Conservation (phyloP, 2,888 invertebrate genomes). For the Desoria tigrina region DNA sequence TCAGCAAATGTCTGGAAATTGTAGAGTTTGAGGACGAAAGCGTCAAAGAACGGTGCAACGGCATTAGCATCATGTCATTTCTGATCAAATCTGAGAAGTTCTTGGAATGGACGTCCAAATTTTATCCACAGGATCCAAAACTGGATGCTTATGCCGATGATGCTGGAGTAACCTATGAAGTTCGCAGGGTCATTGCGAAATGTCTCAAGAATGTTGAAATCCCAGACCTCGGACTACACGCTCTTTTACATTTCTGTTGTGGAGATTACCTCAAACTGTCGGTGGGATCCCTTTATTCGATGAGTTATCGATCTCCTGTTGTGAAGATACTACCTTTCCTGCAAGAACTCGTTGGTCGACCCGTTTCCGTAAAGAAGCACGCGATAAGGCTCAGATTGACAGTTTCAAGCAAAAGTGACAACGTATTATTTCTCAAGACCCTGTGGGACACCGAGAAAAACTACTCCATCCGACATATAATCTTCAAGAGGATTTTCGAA, state of each 20-base stretch:
- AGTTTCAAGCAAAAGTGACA: conserved; percentile 35
- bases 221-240: conserved; percentile 29
- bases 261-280: conserved; percentile 47
- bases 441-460: conserved; percentile 39
- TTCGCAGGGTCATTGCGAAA: conserved; percentile 33
- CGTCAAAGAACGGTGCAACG: conserved; percentile 32
- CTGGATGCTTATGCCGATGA: conserved; percentile 38
- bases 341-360: conserved; percentile 34
- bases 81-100: conserved; percentile 31
- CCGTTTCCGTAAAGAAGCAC: conserved; percentile 46
- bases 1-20: conserved; percentile 22
- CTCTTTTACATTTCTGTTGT: conserved; percentile 38
- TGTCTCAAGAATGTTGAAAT: conserved; percentile 36
- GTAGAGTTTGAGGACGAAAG: conserved; percentile 35
- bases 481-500: conserved; percentile 38
- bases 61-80: conserved; percentile 35
- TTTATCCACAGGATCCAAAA: conserved; percentile 33
- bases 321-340: conserved; percentile 30
- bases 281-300: conserved; percentile 41
- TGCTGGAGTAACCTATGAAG: conserved; percentile 33
- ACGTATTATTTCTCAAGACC: conserved; percentile 29
- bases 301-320: conserved; percentile 32
- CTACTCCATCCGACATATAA: conserved; percentile 39
- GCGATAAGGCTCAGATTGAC: conserved; percentile 41
- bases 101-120: conserved; percentile 23